Base-by-base conservation (phyloP, 2,888 invertebrate species). In the Seira sanloemensis region DNA sequence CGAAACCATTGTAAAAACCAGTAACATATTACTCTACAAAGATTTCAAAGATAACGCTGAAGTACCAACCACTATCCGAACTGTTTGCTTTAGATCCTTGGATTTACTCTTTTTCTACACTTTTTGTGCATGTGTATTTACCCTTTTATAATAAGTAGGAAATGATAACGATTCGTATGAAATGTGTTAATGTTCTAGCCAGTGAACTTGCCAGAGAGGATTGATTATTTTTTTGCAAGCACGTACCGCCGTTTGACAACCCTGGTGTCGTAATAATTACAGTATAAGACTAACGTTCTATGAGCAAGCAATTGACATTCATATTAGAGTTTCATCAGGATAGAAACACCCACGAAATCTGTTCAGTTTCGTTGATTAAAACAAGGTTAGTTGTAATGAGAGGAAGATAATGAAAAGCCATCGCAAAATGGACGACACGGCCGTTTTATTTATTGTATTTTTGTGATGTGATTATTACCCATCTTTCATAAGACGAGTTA, bases 281-380 rank as follows among this genome's bases (percentile, higher is more conserved):
- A 37, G 37, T 37, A 37, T 37, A 37, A 37, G 37, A 37, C 37
- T 58, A 58, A 9, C 58, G n/a, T 58, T 58, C 58, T 58, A 58
- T 58, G 58, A 12, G 5, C 18, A 58, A 9, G 2, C 58, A 18
- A 58, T 58, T 58, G 9, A 18, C 58, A 58, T 58, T 58, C 58
- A 58, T 58, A n/a, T 58, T 58, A 16, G 58, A 18, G 58, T 58
- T 58, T 58, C 16, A 58, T 58, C 58, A 58, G 58, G 58, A 9
- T 19, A 84, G 83, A 74, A 83, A 78, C 78, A 84, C 84, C 84
- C 84, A 78, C 78, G 78, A 68, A 58, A 58, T 58, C 18, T 58
- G 58, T 58, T 74, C 62, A 68, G 83, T 58, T 66, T 58, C 58
- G 69, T 73, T 78, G 83, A 83, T 62, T 83, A 74, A 75, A 27